Percentiles rank a stretch among this genome's conserved stretches.
Conservation (phyloP, 2,888 invertebrate species). For the Leptinotarsa tumamoca region DNA sequence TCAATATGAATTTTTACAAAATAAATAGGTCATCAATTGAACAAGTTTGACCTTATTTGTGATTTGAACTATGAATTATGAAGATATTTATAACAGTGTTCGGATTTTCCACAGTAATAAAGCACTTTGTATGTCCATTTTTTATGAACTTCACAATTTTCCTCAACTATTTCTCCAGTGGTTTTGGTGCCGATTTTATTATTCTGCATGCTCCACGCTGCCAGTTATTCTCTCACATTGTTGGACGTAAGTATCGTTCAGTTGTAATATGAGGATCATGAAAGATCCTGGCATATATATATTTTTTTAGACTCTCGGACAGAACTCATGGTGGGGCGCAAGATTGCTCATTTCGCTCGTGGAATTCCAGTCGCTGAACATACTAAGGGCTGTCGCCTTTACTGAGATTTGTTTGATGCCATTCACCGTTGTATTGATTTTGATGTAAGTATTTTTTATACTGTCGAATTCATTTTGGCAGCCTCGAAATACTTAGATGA, state of each 20-base stretch:
- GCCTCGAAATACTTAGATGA: too few relatives aligned
- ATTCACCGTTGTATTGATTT: conserved; percentile 80
- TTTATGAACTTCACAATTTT: conserved; percentile 11
- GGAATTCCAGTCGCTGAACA: conserved; percentile 90
- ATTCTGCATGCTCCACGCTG: conserved; percentile 92
- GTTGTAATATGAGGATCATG: not conserved
- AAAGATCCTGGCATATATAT: conserved; percentile 17
- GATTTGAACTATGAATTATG: too few relatives aligned
- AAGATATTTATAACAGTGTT: too few relatives aligned
- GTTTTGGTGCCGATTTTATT: conserved; percentile 90
- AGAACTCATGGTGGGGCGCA: conserved; percentile 90
- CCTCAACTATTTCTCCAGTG: conserved; percentile 71
- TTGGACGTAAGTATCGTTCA: conserved; percentile 84
- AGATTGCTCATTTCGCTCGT: conserved; percentile 88
- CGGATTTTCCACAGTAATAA: too few relatives aligned
- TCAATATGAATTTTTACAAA: too few relatives aligned
- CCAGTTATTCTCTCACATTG: conserved; percentile 89
- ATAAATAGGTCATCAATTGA: too few relatives aligned
- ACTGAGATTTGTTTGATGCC: conserved; percentile 95
- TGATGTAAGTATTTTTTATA: conserved; percentile 78
- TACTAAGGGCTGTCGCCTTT: conserved; percentile 90
- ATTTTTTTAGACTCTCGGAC: conserved; percentile 83
- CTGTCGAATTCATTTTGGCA: not conserved
- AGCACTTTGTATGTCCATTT: too few relatives aligned
- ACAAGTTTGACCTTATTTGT: too few relatives aligned